These are phyloP conservation scores for Anneissia japonica DNA, from an alignment of 35 echinoderm and acorn worm genomes.

Conservation along the genomic window DNA sequence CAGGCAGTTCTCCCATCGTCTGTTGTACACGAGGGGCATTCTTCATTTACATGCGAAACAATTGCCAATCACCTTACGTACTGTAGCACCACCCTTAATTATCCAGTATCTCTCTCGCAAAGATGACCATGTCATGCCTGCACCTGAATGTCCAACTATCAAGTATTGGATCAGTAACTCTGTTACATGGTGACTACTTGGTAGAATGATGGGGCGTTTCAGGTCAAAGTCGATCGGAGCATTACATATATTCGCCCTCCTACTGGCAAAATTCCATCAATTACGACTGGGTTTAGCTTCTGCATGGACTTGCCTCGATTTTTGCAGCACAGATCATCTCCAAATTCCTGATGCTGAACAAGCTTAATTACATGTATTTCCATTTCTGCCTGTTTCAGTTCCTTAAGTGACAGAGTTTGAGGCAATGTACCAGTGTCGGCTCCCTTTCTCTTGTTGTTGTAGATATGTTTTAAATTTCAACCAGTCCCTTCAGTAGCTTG, in stretches of 20 bases:
- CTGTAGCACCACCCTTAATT: slow-evolving; percentile 25
- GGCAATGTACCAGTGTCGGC: too few species aligned
- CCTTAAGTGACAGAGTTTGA: too few species aligned
- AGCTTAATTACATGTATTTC: too few species aligned
- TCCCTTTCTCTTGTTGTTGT: too few species aligned
- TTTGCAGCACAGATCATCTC: too few species aligned
- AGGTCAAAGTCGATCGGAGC: background rate
- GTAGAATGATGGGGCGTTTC: slow-evolving; percentile 34
- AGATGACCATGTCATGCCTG: slow-evolving; percentile 27
- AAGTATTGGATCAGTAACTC: slow-evolving; percentile 7
- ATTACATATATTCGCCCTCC: slow-evolving; percentile 15
- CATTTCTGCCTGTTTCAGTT: too few species aligned
- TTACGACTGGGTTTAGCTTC: slow-evolving; percentile 2
- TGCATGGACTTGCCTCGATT: too few species aligned
- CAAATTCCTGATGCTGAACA: too few species aligned
- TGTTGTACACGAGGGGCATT: slow-evolving; percentile 12
- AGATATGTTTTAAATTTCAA: too few species aligned
- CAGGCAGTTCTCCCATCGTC: slow-evolving; percentile 30
- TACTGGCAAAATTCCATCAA: slow-evolving; percentile 16
- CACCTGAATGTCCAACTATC: slow-evolving; percentile 3
- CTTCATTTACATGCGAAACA: slow-evolving; percentile 3
- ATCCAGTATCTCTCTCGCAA: slow-evolving; percentile 32
- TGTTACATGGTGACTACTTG: slow-evolving; percentile 14
- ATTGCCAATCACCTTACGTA: slow-evolving; percentile 27
- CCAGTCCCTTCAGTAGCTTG: too few species aligned